Evolutionary conservation across 1,140 invertebrate genomes (phyloP).

Genomic region (Philotrypesis tridentata): DNA sequence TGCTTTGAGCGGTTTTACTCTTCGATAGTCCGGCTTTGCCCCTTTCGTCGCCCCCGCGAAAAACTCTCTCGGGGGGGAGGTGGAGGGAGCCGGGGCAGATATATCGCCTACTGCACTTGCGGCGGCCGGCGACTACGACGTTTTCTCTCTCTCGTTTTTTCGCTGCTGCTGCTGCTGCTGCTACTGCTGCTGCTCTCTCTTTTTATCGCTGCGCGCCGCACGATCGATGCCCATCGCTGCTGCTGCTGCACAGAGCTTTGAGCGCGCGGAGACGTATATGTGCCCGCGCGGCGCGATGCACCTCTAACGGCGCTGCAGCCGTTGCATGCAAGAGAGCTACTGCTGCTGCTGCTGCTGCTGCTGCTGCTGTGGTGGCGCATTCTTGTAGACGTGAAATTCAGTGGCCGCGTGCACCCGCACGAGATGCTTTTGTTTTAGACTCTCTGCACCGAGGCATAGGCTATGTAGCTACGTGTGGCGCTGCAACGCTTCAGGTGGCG

Average conservation of each 20-base stretch:
- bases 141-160: constrained; percentile 1
- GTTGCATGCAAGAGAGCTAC: constrained; percentile 23
- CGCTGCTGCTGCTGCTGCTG: not conserved
- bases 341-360: too few relatives aligned
- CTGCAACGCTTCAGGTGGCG: not conserved
- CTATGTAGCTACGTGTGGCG: not conserved
- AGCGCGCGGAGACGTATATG: constrained; percentile 5
- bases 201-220: constrained; percentile 16
- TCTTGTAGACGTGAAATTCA: constrained; percentile 49
- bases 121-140: constrained; percentile 32
- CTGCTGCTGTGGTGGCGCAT: constrained; percentile 29
- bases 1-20: constrained; percentile 73
- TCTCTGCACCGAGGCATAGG: not conserved
- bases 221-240: constrained; percentile 31
- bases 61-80: too few relatives aligned
- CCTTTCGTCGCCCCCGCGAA: constrained; percentile 51
- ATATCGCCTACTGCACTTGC: constrained; percentile 54
- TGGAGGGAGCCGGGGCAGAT: too few relatives aligned
- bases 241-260: constrained; percentile 40
- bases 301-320: constrained; percentile 32
- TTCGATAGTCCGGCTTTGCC: constrained; percentile 65
- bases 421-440: constrained; percentile 39
- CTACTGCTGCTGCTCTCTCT: not conserved
- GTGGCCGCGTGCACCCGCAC: not conserved
- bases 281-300: constrained; percentile 41